phyloP scores from a whole-genome alignment of 2,113 vertebrate species.

The Labrus mixtus region DNA sequence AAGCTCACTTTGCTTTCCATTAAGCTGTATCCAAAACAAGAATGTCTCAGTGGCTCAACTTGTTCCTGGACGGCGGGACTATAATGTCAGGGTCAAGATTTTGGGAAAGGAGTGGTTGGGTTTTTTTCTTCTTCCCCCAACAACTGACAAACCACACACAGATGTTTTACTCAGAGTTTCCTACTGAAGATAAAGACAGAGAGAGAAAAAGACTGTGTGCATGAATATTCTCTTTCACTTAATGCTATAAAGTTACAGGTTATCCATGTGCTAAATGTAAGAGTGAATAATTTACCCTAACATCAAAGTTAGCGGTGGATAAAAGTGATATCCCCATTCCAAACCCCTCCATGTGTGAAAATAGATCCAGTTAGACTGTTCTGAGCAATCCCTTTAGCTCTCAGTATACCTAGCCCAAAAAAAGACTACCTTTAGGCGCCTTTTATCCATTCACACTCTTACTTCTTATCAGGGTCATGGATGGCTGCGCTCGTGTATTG shows the following conservation, averaged over 20 bases:
- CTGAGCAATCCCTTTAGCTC: slow-evolving; percentile 1
- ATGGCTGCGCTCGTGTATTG: not conserved
- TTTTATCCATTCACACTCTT: slow-evolving; percentile 13
- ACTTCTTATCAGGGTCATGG: slow-evolving; percentile 10
- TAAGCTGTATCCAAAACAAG: slow-evolving; percentile 77
- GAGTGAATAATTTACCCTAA: slow-evolving; percentile 6
- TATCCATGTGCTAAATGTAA: not conserved
- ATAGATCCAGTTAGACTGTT: not conserved
- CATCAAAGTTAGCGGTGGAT: slow-evolving; percentile 9
- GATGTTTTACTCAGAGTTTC: slow-evolving; percentile 63
- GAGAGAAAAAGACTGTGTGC: slow-evolving; percentile 16
- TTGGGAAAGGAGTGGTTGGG: slow-evolving; percentile 67
- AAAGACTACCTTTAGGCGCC: slow-evolving; percentile 19
- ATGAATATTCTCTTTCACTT: slow-evolving; percentile 35
- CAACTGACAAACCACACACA: slow-evolving; percentile 67
- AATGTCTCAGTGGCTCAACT: slow-evolving; percentile 75
- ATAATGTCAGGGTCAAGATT: slow-evolving; percentile 73
- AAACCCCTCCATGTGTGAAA: not conserved
- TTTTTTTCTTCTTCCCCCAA: slow-evolving; percentile 30
- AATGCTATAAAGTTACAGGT: slow-evolving; percentile 20
- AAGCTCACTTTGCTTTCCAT: slow-evolving; percentile 76
- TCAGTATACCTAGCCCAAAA: not conserved
- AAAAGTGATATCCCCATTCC: slow-evolving; percentile 7
- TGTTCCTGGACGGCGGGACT: slow-evolving; percentile 61
- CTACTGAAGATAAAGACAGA: slow-evolving; percentile 35